Evolutionary conservation across 2,888 invertebrate genomes (phyloP).

Genomic region (Torymus aiolomorphi): DNA sequence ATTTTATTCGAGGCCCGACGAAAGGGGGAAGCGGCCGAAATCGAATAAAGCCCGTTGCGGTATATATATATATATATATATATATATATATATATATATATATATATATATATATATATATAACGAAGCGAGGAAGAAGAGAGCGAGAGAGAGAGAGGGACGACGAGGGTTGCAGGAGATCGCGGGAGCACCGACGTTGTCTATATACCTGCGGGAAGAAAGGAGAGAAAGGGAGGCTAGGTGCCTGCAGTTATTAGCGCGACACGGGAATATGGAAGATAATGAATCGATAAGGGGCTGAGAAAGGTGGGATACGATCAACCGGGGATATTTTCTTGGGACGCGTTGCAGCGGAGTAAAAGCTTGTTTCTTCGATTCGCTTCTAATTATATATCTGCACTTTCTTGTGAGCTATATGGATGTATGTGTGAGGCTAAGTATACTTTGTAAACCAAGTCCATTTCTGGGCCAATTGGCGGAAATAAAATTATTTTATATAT

Average conservation of each 20-base stretch:
- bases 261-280: slow-evolving; percentile 56
- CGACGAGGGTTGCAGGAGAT: background rate
- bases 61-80: too few relatives aligned
- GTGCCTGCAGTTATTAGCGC: slow-evolving; percentile 30
- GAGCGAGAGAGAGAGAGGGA: background rate
- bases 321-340: too few relatives aligned
- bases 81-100: too few relatives aligned
- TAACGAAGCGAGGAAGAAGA: too few relatives aligned
- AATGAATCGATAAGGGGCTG: slow-evolving; percentile 57
- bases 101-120: too few relatives aligned
- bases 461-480: too few relatives aligned
- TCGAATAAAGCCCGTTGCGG: slow-evolving; percentile 16
- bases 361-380: background rate
- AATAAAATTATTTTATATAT: too few relatives aligned
- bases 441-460: too few relatives aligned
- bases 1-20: slow-evolving; percentile 37
- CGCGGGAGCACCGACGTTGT: too few relatives aligned
- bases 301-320: background rate
- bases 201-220: background rate
- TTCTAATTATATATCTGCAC: slow-evolving; percentile 6
- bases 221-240: slow-evolving; percentile 2
- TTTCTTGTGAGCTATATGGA: too few relatives aligned
- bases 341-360: too few relatives aligned
- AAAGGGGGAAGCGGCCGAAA: slow-evolving; percentile 26
- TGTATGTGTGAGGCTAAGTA: too few relatives aligned